Conservation (phyloP, 1,140 invertebrate genomes). For the Lineus longissimus region DNA sequence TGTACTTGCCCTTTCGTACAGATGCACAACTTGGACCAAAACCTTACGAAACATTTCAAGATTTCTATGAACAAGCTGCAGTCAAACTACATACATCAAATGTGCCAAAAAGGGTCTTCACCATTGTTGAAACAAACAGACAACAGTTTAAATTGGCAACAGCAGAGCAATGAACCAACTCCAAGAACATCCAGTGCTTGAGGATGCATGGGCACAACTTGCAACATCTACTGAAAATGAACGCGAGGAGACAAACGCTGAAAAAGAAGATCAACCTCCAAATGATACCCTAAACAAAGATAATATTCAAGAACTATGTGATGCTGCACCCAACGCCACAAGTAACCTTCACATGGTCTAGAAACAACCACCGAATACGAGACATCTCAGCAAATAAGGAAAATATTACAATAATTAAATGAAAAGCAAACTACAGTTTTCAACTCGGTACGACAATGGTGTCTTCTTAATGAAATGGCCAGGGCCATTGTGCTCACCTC, state of each 20-base stretch:
- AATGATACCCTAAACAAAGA: neutral
- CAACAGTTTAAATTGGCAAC: neutral
- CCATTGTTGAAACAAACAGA: neutral
- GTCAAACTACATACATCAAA: neutral
- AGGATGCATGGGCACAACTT: neutral
- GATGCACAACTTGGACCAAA: constrained; percentile 16
- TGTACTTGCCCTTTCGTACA: constrained; percentile 15
- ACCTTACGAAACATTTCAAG: constrained; percentile 8
- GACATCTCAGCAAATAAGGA: neutral
- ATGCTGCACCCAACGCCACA: neutral
- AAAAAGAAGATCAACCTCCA: neutral
- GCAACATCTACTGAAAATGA: neutral
- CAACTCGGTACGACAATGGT: constrained; percentile 16
- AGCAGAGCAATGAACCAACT: too few species aligned
- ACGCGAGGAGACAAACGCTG: neutral
- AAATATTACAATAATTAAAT: neutral
- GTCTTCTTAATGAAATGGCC: too few species aligned
- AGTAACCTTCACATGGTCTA: neutral
- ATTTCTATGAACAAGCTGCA: constrained; percentile 15
- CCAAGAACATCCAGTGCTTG: too few species aligned
- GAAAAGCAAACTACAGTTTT: constrained; percentile 9
- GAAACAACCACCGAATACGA: neutral
- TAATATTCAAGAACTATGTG: neutral
- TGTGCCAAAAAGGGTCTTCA: neutral
- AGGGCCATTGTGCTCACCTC: too few species aligned